A percentile compares a stretch with the other conserved stretches of the same genome.
These are phyloP conservation scores for Chrysochloris asiatica DNA, from an alignment of 2,113 vertebrate species.

Conservation along the genomic window DNA sequence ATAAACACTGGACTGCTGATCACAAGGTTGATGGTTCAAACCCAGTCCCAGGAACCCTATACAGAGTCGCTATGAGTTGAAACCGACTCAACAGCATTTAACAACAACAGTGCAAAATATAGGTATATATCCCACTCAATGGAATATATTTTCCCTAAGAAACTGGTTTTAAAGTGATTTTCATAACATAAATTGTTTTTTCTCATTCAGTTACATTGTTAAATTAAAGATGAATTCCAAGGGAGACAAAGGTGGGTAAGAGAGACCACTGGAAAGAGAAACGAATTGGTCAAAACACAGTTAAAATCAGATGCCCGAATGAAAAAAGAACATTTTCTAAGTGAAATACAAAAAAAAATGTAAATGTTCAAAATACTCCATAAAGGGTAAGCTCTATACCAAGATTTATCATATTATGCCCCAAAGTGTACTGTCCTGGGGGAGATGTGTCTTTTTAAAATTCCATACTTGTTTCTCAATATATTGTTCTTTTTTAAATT, in stretches of 20 bases:
- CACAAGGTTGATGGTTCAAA: no score
- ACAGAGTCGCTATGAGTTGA: no score
- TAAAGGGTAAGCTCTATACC: not conserved
- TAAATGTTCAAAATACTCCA: not conserved
- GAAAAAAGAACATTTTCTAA: slow-evolving; percentile 39
- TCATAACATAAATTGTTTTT: not conserved
- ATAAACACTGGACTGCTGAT: no score
- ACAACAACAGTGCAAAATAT: no score
- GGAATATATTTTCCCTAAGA: slow-evolving; percentile 3
- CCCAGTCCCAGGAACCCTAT: no score
- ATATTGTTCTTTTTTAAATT: slow-evolving; percentile 18
- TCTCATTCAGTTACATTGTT: not conserved
- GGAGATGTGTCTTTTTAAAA: not conserved
- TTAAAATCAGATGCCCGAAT: slow-evolving; percentile 17
- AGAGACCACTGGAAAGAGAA: not conserved
- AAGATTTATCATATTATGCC: slow-evolving; percentile 8
- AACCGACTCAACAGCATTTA: no score
- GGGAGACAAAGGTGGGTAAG: not conserved
- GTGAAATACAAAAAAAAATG: slow-evolving; percentile 26
- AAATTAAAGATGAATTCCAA: slow-evolving; percentile 41
- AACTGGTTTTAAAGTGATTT: slow-evolving; percentile 25
- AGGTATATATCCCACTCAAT: not conserved
- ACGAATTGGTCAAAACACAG: slow-evolving; percentile 30
- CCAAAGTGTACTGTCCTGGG: not conserved
- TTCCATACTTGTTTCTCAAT: not conserved